Base-by-base conservation (phyloP, 2,888 invertebrate genomes). In the Clepsis dumicolana region DNA sequence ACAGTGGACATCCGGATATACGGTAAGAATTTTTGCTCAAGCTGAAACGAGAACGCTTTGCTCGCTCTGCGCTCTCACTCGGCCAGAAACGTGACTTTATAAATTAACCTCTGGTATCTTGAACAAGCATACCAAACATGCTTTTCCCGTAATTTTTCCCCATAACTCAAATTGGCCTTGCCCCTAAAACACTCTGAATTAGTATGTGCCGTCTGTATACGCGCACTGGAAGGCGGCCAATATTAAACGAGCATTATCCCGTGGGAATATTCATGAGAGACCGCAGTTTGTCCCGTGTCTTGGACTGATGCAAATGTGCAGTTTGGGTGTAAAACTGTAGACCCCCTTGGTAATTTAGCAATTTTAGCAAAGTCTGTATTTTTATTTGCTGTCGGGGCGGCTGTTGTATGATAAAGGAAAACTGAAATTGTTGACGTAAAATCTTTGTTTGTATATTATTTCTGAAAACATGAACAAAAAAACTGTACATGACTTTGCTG, bases 241-340 rank as follows among this genome's bases (percentile, higher is more conserved):
- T 83, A 82, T 83, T 83, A 81, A 80, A 76, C 80, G 74, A 67
- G 69, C 14, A 82, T 82, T 83, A 83, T 76, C 75, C 74, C 44
- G 16, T 4, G 71, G 66, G 82, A 83, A 83, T 84, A 84, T 84
- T 83, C 84, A 84, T 83, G 83, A 84, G 78, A 57, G 72, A 79
- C 78, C 82, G 74, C 82, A 77, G 65, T 64, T 54, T 38, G 16
- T 59, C 60, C 60, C 64, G 38, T 54, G 38, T 53, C 41, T 44
- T 44, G 56, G 54, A 64, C 27, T 53, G 53, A 64, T 64, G 64
- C 64, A 64, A 64, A 64, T 64, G 60, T 44, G 64, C 41, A 56
- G 27, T 54, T 52, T 44, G 54, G 56, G 29, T 29, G 60, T 44
- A 61, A 61, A 61, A 48, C 21, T 48, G 44, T 25, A 44, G 27